phyloP scores from a whole-genome alignment of 1,140 invertebrate species.

The Lepidurus apus region DNA sequence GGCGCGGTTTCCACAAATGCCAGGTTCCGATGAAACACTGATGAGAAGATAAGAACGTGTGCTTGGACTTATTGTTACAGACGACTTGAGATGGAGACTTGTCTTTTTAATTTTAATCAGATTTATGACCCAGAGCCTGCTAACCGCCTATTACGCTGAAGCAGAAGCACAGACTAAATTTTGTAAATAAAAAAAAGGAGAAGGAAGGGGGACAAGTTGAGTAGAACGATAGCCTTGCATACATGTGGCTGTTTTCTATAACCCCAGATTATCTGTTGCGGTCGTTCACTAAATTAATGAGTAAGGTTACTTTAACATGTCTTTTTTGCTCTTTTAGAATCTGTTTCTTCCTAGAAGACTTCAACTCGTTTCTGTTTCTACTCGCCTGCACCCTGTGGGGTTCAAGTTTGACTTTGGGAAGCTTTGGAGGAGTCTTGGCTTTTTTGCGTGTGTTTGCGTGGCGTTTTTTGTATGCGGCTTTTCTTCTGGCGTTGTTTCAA shows the following conservation, averaged over 20 bases:
- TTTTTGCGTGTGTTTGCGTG: too few relatives aligned
- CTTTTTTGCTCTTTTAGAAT: not conserved
- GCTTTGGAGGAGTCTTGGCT: too few relatives aligned
- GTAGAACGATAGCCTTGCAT: not conserved
- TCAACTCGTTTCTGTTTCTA: not conserved
- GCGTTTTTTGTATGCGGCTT: too few relatives aligned
- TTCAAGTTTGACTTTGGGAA: too few relatives aligned
- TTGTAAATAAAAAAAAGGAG: not conserved
- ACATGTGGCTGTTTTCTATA: not conserved
- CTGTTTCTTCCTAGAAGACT: not conserved
- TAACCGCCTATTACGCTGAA: slow-evolving; percentile 9
- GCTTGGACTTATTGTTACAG: not conserved
- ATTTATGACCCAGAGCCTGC: not conserved
- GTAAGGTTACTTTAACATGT: not conserved
- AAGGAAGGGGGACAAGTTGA: too few relatives aligned
- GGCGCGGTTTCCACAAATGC: slow-evolving; percentile 13
- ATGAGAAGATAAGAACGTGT: not conserved
- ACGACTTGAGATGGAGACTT: not conserved
- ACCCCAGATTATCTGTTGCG: slow-evolving; percentile 9
- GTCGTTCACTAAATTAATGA: slow-evolving; percentile 16
- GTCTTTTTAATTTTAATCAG: not conserved
- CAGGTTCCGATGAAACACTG: slow-evolving; percentile 14
- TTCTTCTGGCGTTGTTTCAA: too few relatives aligned
- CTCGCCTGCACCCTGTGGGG: not conserved
- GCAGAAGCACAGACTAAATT: not conserved